These are phyloP conservation scores for Lordiphosa mommai DNA, from an alignment of 1,140 invertebrate genomes.

Conservation along the genomic window DNA sequence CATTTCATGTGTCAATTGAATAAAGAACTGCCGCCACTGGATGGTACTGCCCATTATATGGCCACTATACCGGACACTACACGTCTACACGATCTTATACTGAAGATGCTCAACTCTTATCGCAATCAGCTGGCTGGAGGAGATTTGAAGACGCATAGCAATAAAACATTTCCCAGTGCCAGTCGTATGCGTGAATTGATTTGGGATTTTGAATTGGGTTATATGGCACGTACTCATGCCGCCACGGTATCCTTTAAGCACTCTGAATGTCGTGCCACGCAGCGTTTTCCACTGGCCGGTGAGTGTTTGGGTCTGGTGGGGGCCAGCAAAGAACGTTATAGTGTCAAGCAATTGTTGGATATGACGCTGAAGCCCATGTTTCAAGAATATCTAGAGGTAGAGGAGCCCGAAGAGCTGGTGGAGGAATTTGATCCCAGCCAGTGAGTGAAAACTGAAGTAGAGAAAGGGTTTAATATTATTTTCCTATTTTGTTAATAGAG, in stretches of 20 bases:
- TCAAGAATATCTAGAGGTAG: not conserved
- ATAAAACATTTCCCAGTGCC: constrained; percentile 20
- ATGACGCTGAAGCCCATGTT: constrained; percentile 19
- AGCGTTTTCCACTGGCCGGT: constrained; percentile 34
- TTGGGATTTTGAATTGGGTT: constrained; percentile 57
- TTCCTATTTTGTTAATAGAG: not conserved
- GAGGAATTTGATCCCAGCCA: not conserved
- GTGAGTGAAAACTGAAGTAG: constrained; percentile 1
- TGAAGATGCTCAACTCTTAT: constrained; percentile 8
- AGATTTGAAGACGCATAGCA: not conserved
- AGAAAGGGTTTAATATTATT: not conserved
- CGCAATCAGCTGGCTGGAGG: constrained; percentile 38
- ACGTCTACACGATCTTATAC: not conserved
- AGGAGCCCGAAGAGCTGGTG: constrained; percentile 17
- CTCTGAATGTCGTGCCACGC: constrained; percentile 22
- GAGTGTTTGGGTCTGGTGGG: constrained; percentile 23
- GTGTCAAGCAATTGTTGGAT: not conserved
- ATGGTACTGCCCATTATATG: not conserved
- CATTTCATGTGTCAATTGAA: constrained; percentile 42
- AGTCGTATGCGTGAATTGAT: constrained; percentile 51
- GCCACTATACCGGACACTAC: constrained; percentile 22
- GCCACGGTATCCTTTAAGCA: constrained; percentile 39
- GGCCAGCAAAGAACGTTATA: not conserved
- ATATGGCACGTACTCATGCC: constrained; percentile 39
- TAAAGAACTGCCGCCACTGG: constrained; percentile 6